Evolutionary conservation across 2,113 vertebrate genomes (phyloP), one percentile per base, ranked within the genome.

Genomic region (Mellivora capensis): DNA sequence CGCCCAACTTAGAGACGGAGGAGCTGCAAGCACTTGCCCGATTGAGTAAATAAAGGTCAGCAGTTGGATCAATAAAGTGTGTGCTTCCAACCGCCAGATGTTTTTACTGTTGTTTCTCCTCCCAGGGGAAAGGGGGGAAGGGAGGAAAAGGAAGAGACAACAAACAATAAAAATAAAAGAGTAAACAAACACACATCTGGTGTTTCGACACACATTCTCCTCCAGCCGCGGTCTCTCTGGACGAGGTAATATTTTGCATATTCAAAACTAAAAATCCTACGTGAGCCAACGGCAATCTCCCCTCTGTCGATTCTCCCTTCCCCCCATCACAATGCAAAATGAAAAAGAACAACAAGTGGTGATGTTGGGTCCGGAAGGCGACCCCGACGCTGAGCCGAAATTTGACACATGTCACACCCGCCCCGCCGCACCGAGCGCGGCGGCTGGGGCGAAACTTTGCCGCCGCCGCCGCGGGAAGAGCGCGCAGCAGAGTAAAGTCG

Each of bases 341-440:
- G 71, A 86, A 44, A 96, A 84, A 80, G 61, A 84, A 96, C 96
- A 98, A 96, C 96, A 91, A 97, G 93, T 93, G 90, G 97, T 39
- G 76, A 49, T 21, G 25, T 0, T 8, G 20, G 64, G 90, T 85
- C 12, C 49, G 4, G 4, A 74, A 82, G 20, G 54, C 85, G 54
- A 90, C 96, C 94, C 83, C 64, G 85, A 87, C n/a, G 92, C 98
- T 57, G 21, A 29, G 89, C 84, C 79, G 52, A 69, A 93, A 97
- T 95, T 94, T 98, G 98, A 98, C 98, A 98, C 98, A 98, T 97
- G 98, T 98, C 98, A 98, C 98, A 71, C 59, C 34, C 23, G 94
- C 90, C 82, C 82, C 18, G 84, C 49, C 42, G 69, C 61, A 61
- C 72, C 9, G 13, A 15, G 85, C 93, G 12, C 90, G 9, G 87